Base-by-base conservation (phyloP, 1,140 invertebrate genomes). In the Oryzaephilus surinamensis region DNA sequence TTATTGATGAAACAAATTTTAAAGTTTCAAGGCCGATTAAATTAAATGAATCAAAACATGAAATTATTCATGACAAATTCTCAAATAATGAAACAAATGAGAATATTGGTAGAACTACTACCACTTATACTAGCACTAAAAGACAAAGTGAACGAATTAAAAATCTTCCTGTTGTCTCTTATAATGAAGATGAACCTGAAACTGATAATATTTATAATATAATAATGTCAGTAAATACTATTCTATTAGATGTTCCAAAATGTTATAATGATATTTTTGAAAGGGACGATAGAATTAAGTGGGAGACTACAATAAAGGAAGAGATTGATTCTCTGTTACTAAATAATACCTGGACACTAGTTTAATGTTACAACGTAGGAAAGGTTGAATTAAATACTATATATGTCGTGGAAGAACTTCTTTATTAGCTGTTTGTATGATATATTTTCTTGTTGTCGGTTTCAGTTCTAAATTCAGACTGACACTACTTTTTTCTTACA, bases 341-440 rank as follows among this genome's bases (percentile, higher is more conserved):
- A 28, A 64, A 63, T 52, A 56, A 63, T 30, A 65, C 54, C 7
- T 64, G 60, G 62, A 52, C 43, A 20, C 45, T 65, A 42, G 60
- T 66, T 13, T 26, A 46, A 26, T 58, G 39, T n/a, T n/a, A n/a
- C n/a, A n/a, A n/a, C n/a, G n/a, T n/a, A n/a, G n/a, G n/a, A n/a
- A n/a, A n/a, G n/a, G n/a, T n/a, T n/a, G n/a, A n/a, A n/a, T n/a
- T n/a, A n/a, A n/a, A n/a, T n/a, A n/a, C n/a, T n/a, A n/a, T n/a
- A n/a, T n/a, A n/a, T n/a, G n/a, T n/a, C n/a, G n/a, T n/a, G n/a
- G n/a, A n/a, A n/a, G n/a, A n/a, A n/a, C n/a, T n/a, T n/a, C n/a
- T n/a, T n/a, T n/a, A n/a, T n/a, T n/a, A n/a, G n/a, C n/a, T n/a
- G n/a, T n/a, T n/a, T n/a, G n/a, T n/a, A n/a, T n/a, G n/a, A n/a